A percentile compares a stretch with the other conserved stretches of the same genome.
Conservation (phyloP, 2,113 vertebrate genomes). For the Apodemus sylvaticus region DNA sequence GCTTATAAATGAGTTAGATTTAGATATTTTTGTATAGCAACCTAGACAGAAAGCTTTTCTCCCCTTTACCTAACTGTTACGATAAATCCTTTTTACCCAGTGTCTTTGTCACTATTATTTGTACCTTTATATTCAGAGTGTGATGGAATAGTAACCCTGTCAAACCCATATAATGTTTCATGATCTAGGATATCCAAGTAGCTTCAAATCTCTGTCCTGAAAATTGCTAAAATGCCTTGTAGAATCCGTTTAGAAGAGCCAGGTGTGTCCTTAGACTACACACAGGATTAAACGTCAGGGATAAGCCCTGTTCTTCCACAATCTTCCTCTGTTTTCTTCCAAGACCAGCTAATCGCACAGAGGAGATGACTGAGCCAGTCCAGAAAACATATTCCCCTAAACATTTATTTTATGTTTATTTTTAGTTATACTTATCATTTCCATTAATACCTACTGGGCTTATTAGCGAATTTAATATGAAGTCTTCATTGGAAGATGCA, state of each 20-base stretch:
- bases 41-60: neutral
- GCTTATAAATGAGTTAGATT: neutral
- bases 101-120: neutral
- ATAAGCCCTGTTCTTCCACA: neutral
- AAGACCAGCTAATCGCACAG: neutral
- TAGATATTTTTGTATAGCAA: neutral
- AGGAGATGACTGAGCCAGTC: neutral
- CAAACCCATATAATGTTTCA: neutral
- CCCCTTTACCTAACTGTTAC: neutral
- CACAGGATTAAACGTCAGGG: neutral
- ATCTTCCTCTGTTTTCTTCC: neutral
- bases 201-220: neutral
- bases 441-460: neutral
- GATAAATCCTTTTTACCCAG: neutral
- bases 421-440: neutral
- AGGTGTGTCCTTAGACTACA: neutral
- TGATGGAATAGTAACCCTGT: neutral
- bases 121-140: neutral
- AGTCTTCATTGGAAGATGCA: neutral
- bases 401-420: neutral
- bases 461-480: neutral
- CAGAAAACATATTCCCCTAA: neutral
- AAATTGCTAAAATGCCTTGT: neutral
- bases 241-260: neutral
- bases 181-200: neutral